A percentile compares a stretch with the other conserved stretches of the same genome.
Conservation (phyloP, 1,140 invertebrate species). For the Batillaria attramentaria region DNA sequence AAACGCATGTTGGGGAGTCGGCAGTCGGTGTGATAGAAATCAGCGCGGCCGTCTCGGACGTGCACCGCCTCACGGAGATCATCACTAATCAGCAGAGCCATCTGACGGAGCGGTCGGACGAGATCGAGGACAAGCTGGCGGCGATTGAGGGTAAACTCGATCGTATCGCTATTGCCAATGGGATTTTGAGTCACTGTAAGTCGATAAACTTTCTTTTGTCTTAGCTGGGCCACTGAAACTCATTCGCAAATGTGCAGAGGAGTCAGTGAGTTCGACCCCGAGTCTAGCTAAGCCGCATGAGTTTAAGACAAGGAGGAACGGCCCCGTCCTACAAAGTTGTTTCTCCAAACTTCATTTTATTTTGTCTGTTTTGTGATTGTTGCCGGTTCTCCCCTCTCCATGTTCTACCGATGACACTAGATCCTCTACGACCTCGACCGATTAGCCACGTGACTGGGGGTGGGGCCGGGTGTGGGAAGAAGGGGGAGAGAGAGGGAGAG, state of each 20-base stretch:
- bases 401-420: too few species aligned
- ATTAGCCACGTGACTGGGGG: too few species aligned
- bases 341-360: too few species aligned
- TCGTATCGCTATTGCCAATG: slow-evolving; percentile 44
- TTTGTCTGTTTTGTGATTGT: too few species aligned
- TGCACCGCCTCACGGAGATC: neutral
- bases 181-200: neutral
- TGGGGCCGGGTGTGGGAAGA: too few species aligned
- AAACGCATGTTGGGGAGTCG: slow-evolving; percentile 10
- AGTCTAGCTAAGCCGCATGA: too few species aligned
- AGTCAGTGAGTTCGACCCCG: too few species aligned
- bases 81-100: neutral
- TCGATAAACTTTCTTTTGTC: neutral
- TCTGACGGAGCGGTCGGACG: neutral
- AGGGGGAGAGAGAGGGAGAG: too few species aligned
- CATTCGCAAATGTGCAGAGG: neutral
- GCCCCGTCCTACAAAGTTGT: too few species aligned
- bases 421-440: too few species aligned
- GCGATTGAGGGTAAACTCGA: slow-evolving; percentile 44
- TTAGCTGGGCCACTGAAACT: neutral
- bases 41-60: slow-evolving; percentile 1
- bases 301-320: too few species aligned
- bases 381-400: too few species aligned
- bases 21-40: slow-evolving; percentile 20
- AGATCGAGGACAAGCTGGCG: slow-evolving; percentile 31